Evolutionary conservation across 2,797 vertebrate genomes (phyloP).

Genomic region (Clarias platycephalus): DNA sequence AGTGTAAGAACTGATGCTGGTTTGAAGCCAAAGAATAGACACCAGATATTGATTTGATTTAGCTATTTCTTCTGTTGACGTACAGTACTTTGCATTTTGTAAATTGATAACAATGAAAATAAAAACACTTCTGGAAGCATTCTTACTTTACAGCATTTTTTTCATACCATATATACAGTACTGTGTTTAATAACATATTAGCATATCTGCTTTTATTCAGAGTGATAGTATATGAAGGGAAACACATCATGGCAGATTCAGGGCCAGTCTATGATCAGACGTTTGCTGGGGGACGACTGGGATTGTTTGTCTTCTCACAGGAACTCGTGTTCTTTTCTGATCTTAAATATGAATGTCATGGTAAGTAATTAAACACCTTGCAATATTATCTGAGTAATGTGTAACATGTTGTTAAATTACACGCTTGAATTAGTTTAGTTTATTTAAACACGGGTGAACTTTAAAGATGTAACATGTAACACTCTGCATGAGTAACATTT

Average conservation of each 20-base stretch:
- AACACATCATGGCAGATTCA: constrained; percentile 97
- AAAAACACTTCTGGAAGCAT: no score
- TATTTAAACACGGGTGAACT: not conserved
- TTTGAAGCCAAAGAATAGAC: no score
- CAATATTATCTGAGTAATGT: not conserved
- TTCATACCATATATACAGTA: no score
- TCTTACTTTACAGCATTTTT: no score
- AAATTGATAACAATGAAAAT: no score
- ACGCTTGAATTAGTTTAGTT: not conserved
- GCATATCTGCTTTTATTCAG: constrained; percentile 66
- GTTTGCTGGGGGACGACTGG: constrained; percentile 91
- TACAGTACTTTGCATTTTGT: no score
- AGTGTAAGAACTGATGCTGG: no score
- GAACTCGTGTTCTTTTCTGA: constrained; percentile 98
- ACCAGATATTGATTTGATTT: no score
- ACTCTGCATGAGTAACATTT: not conserved
- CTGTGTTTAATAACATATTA: not conserved
- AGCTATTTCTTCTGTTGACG: no score
- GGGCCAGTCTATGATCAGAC: constrained; percentile 93
- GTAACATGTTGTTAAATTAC: not conserved
- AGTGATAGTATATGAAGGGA: constrained; percentile 95
- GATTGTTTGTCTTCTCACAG: constrained; percentile 98
- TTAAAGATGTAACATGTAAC: not conserved
- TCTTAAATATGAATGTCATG: constrained; percentile 98
- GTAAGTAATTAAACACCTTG: constrained; percentile 73